Base-by-base conservation (phyloP, 2,797 vertebrate genomes). In the Pitangus sulphuratus region DNA sequence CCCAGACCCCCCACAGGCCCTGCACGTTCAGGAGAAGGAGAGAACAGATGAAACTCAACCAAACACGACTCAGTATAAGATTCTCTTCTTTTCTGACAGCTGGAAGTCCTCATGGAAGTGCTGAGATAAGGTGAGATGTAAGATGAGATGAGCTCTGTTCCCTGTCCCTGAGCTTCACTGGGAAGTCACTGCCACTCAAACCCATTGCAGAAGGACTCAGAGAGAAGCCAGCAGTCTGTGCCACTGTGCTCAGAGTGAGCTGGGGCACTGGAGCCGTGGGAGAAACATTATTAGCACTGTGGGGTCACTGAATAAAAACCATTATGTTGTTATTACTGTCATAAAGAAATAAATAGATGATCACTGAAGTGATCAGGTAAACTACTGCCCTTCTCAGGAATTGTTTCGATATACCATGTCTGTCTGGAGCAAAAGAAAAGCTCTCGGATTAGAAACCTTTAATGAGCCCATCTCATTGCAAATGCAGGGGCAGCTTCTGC, bases 281-380 rank as follows among this genome's bases (percentile, higher is more conserved):
- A 40, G 61, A 71, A 84, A 94, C 89, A 66, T 16, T 2, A 42
- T 60, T 87, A 76, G 25, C n/a, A 39, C 17, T 56, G 4, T 35
- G 79, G 60, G 42, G 62, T 50, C 70, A 62, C 15, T 78, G n/a
- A 62, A 84, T 83, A 80, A 82, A 84, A 62, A 58, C 11, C 5
- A 68, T 54, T 81, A 45, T n/a, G 35, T 82, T 84, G 54, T 75
- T 93, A 90, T 71, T 35, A 33, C 48, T 66, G 62, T 58, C 58
- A 75, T 8, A 37, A 93, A 79, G 65, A 95, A 87, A 89, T 68
- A 93, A 85, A 69, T 22, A 94, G 60, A 48, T 85, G 54, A 91
- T 74, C 61, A 64, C 26, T 53, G 70, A 71, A 86, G 35, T 83
- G 74, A 92, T 85, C 51, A 91, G 84, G 50, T 74, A 80, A 94